These are phyloP conservation scores for Tetranychus urticae DNA, from an alignment of 1,140 invertebrate genomes.

Conservation along the genomic window DNA sequence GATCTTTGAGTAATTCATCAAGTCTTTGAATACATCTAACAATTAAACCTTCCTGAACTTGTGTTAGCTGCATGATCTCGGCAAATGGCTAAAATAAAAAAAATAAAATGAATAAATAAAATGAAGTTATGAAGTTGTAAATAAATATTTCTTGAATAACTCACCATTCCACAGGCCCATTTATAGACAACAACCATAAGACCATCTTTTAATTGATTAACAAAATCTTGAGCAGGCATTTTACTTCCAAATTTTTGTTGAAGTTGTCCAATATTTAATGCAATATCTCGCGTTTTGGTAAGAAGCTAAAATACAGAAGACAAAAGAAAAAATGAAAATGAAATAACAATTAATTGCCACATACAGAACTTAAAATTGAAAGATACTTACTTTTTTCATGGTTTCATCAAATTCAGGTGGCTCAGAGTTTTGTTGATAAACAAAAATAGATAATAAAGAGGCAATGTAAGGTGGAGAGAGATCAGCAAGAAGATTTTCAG, in stretches of 20 bases:
- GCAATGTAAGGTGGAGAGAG: constrained; percentile 72
- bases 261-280: constrained; percentile 26
- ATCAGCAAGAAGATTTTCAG: constrained; percentile 61
- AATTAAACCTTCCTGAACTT: constrained; percentile 89
- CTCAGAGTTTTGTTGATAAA: constrained; percentile 33
- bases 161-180: constrained; percentile 66
- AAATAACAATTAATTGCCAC: too few relatives aligned
- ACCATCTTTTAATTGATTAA: constrained; percentile 59
- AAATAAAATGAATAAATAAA: not conserved
- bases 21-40: constrained; percentile 89
- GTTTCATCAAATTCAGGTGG: not conserved
- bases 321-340: not conserved
- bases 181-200: constrained; percentile 80
- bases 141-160: constrained; percentile 3
- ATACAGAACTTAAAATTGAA: too few relatives aligned
- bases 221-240: constrained; percentile 26
- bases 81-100: constrained; percentile 43
- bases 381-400: not conserved
- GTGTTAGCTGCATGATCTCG: constrained; percentile 72
- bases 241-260: constrained; percentile 30
- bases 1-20: constrained; percentile 72
- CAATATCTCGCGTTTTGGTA: constrained; percentile 26
- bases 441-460: constrained; percentile 70
- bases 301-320: constrained; percentile 15
- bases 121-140: constrained; percentile 4